These are phyloP conservation scores for Drosophila incognita DNA, from an alignment of 2,888 invertebrate genomes.

Conservation along the genomic window DNA sequence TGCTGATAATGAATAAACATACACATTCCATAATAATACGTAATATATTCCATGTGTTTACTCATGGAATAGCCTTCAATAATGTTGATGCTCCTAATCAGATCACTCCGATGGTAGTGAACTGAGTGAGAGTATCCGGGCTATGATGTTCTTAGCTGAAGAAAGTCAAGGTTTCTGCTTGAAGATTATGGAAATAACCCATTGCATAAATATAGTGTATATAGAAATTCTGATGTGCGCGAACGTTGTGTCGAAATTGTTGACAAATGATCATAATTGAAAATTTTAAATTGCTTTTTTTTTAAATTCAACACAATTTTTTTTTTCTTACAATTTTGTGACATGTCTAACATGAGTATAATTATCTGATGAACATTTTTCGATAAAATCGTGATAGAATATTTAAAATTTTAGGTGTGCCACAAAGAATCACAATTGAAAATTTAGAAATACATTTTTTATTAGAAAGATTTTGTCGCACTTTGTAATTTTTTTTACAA, in stretches of 20 bases:
- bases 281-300: background rate
- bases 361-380: background rate
- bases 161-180: background rate
- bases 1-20: conserved; percentile 33
- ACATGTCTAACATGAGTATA: background rate
- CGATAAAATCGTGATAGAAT: background rate
- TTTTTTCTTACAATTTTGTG: background rate
- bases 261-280: background rate
- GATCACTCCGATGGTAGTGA: background rate
- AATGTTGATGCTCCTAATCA: conserved; percentile 16
- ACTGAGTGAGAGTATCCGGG: background rate
- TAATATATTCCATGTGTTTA: background rate
- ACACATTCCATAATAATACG: background rate
- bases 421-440: background rate
- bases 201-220: background rate
- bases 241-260: background rate
- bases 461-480: background rate
- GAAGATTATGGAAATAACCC: background rate
- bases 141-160: background rate
- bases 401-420: background rate
- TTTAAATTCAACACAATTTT: background rate
- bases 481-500: background rate
- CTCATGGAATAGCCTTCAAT: conserved; percentile 17
- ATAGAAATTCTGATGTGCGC: background rate
- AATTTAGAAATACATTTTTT: background rate